Base-by-base conservation (phyloP, 2,888 invertebrate species). In the Margaritifera margaritifera region DNA sequence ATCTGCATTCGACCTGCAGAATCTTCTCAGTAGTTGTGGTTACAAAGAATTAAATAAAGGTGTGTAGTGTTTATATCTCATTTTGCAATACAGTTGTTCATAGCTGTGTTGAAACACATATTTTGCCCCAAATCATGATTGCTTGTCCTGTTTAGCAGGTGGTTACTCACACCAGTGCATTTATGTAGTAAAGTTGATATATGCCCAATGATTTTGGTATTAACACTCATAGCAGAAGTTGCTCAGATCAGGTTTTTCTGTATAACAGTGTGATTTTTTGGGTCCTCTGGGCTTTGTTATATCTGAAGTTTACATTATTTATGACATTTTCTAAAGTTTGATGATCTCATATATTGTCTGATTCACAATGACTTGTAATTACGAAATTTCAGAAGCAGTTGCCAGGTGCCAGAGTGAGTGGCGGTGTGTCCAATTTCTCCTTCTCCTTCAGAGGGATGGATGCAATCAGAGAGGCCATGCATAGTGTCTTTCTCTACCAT, bases 361-460 rank as follows among this genome's bases (percentile, higher is more conserved):
- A 57, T 57, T 31, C 15, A 52, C 25, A 11, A 19, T n/a, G 1
- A 4, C 18, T 20, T 6, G 4, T 62, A 51, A 52, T 25, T 59
- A 19, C 66, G 56, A 62, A 58, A 31, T 74, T 79, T n/a, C 78
- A 90, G 90, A 79, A 86, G 69, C 88, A 87, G 51, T 84, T 91
- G 60, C 91, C 90, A 22, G 90, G 91, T 4, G 91, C 91, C 55
- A 87, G 91, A 78, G 89, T 92, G 25, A 92, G 92, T 82, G 92
- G 92, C 24, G 92, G 92, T 11, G 91, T 92, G 5, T 92, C 92
- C 50, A 92, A 92, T 79, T 89, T 92, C 71, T 92, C 92, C 5
- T 92, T 92, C 84, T 92, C 92, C 6, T 92, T 92, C 84, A 89
- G 92, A 68, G 92, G 92, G 61, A 92, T 91, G 89, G 92, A 92